Base-by-base conservation (phyloP, 1,140 invertebrate species). In the Drosophila yakuba region DNA sequence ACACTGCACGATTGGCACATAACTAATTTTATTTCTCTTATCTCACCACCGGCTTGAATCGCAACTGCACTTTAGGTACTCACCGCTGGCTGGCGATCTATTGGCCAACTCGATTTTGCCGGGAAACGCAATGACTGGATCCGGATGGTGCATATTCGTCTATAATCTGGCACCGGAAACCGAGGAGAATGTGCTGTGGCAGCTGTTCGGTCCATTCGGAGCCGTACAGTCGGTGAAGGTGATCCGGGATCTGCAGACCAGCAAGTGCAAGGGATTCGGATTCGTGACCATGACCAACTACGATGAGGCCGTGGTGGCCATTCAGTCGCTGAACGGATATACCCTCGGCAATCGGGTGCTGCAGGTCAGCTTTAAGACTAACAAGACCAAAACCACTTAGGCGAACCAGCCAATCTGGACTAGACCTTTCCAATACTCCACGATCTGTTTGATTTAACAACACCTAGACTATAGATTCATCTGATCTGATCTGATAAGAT, bases 231-330 rank as follows among this genome's bases (percentile, higher is more conserved):
- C 95, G 93, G 97, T 98, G 56, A 98, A 98, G 94, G 95, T 97
- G 57, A 97, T 98, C 91, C 95, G 97, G 79, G 97, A 98, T 93
- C 94, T 96, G 74, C 95, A 97, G 82, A 97, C 97, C 57, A 96
- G 97, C 93, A 98, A 98, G 92, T 98, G 97, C 94, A 98, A 98
- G 94, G 97, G 97, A 56, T 98, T 97, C 92, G 97, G 97, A 52
- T 98, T 98, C 93, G 97, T 98, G 56, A 98, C 97, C 54, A 98
- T 98, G 97, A 97, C 97, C 91, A 97, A 97, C 93, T 98, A 98
- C 91, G 97, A 98, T 86, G 97, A 98, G 92, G 96, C 97, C 50
- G 94, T 97, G 62, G 95, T 97, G 78, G 97, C 97, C 55, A 98
- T 98, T 80, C 96, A 97, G 93, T 96, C 96, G 63, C 94, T 98